Evolutionary conservation across 2,797 vertebrate genomes (phyloP).

Genomic region (Leuciscus waleckii): DNA sequence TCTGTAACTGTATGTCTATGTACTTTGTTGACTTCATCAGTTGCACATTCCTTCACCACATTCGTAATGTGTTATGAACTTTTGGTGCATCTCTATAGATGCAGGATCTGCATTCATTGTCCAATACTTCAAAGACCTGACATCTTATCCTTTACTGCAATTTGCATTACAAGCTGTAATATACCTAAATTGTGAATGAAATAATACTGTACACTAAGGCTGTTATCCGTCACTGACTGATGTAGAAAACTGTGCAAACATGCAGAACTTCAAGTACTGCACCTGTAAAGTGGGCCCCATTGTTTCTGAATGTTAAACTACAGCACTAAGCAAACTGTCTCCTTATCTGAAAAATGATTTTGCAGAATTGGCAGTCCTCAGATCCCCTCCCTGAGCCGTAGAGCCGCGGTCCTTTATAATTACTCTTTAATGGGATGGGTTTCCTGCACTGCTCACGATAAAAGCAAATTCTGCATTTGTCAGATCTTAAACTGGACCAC

Average conservation of each 20-base stretch:
- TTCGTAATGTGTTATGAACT: neutral
- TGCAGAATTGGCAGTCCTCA: slow-evolving; percentile 33
- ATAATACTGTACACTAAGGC: neutral
- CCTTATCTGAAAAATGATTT: slow-evolving; percentile 38
- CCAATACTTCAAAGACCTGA: neutral
- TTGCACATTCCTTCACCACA: no score
- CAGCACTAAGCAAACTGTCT: neutral
- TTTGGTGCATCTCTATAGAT: neutral
- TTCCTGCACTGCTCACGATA: slow-evolving; percentile 61
- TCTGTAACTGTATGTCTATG: neutral
- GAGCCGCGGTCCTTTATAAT: slow-evolving; percentile 49
- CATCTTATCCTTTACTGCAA: neutral
- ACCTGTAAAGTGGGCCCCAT: neutral
- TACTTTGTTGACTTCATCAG: neutral
- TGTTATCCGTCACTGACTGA: neutral
- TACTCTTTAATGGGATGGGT: slow-evolving; percentile 64
- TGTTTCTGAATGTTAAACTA: slow-evolving; percentile 4
- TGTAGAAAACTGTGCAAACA: slow-evolving; percentile 13
- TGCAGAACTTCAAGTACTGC: neutral
- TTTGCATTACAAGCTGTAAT: neutral
- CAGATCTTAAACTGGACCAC: slow-evolving; percentile 58
- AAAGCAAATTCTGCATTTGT: slow-evolving; percentile 52
- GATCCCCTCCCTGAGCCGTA: slow-evolving; percentile 15
- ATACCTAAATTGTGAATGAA: neutral
- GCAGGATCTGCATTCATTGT: neutral